Conservation (phyloP, 2,797 vertebrate species). For the Pachyuromys duprasi region DNA sequence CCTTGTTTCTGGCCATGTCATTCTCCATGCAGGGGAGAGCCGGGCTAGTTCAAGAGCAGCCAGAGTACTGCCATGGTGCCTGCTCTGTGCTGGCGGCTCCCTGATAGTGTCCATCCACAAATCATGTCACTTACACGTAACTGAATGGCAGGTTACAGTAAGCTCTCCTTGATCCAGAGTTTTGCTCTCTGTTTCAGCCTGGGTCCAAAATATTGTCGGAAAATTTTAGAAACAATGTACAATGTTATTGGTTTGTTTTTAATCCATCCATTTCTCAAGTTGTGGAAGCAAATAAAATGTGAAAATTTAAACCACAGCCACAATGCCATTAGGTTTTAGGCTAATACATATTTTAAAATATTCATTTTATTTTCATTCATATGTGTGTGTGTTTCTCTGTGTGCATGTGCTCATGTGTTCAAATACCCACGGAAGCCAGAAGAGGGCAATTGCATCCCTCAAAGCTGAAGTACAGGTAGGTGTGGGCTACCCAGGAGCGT, state of each 20-base stretch:
- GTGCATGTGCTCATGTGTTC: background rate
- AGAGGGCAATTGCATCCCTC: background rate
- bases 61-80: accelerated
- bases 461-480: background rate
- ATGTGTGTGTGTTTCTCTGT: background rate
- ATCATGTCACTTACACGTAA: background rate
- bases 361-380: background rate
- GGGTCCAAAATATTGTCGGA: background rate
- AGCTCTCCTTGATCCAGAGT: background rate
- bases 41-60: background rate
- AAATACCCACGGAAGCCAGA: background rate
- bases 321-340: background rate
- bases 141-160: background rate
- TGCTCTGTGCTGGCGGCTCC: background rate
- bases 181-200: background rate
- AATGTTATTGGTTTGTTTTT: background rate
- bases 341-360: background rate
- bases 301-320: background rate
- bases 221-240: background rate
- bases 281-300: background rate
- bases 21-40: background rate
- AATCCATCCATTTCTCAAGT: background rate
- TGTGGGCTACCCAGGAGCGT: too few species aligned
- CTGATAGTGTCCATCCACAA: background rate
- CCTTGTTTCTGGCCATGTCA: background rate